Base-by-base conservation (phyloP, 2,888 invertebrate species). In the Sinodicranocentrus sp. region DNA sequence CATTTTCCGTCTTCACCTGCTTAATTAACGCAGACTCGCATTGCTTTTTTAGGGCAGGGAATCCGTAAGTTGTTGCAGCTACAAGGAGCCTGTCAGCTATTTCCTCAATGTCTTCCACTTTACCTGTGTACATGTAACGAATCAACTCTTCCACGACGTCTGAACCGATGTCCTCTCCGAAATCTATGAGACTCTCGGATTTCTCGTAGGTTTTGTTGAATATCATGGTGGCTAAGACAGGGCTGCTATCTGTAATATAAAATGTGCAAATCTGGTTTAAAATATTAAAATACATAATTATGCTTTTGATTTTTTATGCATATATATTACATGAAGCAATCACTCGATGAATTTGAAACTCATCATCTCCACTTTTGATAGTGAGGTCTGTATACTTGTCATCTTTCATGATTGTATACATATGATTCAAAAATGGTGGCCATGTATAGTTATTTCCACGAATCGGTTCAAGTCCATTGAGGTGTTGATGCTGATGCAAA, bases 351-450 rank as follows among this genome's bases (percentile, higher is more conserved):
- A 85, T 84, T 33, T 83, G 82, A 39, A 86, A 87, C 70, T 87
- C 87, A 10, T 87, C 87, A 59, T 87, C 87, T n/a, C 87, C 87
- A 52, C 79, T 87, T 63, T 87, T 87, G n/a, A 87, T 44, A 5
- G 80, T 86, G 1, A 87, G 21, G 43, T 87, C 87, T 0, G 86
- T 82, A 44, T 85, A 87, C 52, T 84, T 82, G 54, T 84, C 84
- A 63, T 86, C 85, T n/a, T 77, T 85, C 85, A 87, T 86, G 0
- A 84, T 80, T 0, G 82, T 26, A 28, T 68, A 71, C 82, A 86
- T 83, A 13, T 85, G 70, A 1, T 54, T 26, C 0, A 85, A 54
- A 28, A 87, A 87, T 13, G 87, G 87, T 0, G 85, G 85, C 52
- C 77, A 76, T 0, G 76, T 77, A 1, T 33, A 33, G 33, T 82